A percentile compares a stretch with the other conserved stretches of the same genome.
Evolutionary conservation across 2,888 invertebrate genomes (phyloP).

Genomic region (Empis livida): DNA sequence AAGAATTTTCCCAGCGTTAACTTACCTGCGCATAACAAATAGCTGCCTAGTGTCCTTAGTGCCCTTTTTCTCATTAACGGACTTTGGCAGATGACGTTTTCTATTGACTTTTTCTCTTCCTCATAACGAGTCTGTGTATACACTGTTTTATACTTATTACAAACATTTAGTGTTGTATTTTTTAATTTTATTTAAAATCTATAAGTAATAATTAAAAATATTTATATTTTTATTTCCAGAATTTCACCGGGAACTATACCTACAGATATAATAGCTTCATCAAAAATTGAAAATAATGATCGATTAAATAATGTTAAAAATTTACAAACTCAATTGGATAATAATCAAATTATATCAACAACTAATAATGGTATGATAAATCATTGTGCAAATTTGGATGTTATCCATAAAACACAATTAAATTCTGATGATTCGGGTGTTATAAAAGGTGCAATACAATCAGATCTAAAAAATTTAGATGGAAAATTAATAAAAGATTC

Average conservation of each 20-base stretch:
- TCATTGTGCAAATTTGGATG: not conserved
- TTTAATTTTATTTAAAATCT: no score
- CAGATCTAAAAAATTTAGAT: not conserved
- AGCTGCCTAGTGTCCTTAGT: no score
- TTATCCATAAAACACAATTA: no score
- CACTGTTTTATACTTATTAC: no score
- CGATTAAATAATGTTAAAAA: slow-evolving; percentile 1
- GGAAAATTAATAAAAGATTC: not conserved
- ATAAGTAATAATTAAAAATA: not conserved
- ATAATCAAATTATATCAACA: not conserved
- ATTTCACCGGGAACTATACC: slow-evolving; percentile 1
- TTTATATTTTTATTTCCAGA: slow-evolving; percentile 1
- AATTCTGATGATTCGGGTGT: not conserved
- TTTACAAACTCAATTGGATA: not conserved
- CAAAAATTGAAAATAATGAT: not conserved
- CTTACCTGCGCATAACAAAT: no score
- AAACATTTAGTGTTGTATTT: no score
- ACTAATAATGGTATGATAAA: not conserved
- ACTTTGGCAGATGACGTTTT: no score
- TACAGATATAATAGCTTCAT: not conserved
- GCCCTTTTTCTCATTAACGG: no score
- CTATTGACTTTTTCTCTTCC: no score
- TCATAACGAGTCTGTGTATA: no score
- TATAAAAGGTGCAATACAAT: not conserved
- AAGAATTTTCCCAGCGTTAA: no score